These are phyloP conservation scores for Anolis apletophallus DNA, from an alignment of 2,797 vertebrate species.

Conservation along the genomic window DNA sequence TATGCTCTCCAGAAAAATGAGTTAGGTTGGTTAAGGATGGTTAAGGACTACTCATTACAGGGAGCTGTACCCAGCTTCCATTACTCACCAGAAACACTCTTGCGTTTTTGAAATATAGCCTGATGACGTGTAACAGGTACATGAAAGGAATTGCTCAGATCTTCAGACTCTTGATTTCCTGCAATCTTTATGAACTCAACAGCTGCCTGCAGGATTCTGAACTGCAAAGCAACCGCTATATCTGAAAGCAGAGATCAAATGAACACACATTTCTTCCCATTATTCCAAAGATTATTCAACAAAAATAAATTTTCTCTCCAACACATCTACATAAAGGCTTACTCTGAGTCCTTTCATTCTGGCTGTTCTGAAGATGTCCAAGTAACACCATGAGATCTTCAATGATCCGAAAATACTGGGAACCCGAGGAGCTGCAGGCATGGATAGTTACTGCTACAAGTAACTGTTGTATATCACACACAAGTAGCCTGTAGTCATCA, in stretches of 20 bases:
- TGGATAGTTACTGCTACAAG: constrained; percentile 95
- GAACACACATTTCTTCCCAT: not conserved
- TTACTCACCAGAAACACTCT: constrained; percentile 90
- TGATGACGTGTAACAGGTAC: constrained; percentile 78
- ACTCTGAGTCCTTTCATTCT: constrained; percentile 92
- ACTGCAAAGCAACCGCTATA: constrained; percentile 93
- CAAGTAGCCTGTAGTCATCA: constrained; percentile 93
- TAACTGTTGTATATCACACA: constrained; percentile 96
- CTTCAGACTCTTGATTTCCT: constrained; percentile 88
- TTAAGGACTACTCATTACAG: not conserved
- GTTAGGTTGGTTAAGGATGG: not conserved
- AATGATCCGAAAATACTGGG: constrained; percentile 98
- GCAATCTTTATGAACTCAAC: constrained; percentile 95
- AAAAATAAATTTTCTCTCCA: not conserved
- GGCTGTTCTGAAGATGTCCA: constrained; percentile 95
- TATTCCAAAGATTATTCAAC: constrained; percentile 3
- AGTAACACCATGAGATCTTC: constrained; percentile 97
- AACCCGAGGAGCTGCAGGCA: constrained; percentile 96
- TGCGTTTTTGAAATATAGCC: constrained; percentile 86
- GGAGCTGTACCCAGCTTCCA: not conserved
- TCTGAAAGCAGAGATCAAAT: constrained; percentile 75
- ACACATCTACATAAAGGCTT: constrained; percentile 69
- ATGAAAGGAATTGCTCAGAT: constrained; percentile 75
- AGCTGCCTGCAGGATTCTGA: constrained; percentile 92
- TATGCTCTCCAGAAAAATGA: not conserved